These are phyloP conservation scores for Astur gentilis DNA, from an alignment of 2,113 vertebrate genomes.

Conservation along the genomic window DNA sequence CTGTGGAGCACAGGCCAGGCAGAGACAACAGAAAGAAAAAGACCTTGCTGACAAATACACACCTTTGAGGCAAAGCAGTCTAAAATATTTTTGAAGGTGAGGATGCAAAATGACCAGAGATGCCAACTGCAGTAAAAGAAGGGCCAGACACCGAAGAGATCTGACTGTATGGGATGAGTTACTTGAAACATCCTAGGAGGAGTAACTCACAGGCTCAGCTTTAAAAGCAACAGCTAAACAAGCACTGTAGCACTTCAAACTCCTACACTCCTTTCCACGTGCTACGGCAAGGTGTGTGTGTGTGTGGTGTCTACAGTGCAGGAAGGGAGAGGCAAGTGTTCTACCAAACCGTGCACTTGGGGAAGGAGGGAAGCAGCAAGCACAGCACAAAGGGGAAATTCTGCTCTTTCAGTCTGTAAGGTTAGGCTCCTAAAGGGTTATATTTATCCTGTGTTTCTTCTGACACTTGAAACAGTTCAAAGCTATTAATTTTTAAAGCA, in stretches of 20 bases:
- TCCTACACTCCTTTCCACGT: neutral
- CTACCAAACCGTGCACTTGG: neutral
- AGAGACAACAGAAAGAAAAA: neutral
- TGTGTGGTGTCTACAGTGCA: neutral
- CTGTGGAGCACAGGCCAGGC: neutral
- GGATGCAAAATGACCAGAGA: neutral
- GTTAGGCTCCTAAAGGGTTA: constrained; percentile 60
- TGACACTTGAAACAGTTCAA: constrained; percentile 79
- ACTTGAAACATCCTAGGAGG: neutral
- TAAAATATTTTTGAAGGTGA: neutral
- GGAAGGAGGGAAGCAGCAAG: neutral
- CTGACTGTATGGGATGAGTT: neutral
- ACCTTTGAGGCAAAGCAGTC: neutral
- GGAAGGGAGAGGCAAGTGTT: neutral
- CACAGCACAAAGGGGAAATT: neutral
- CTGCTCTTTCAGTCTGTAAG: neutral
- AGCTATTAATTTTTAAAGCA: constrained; percentile 79
- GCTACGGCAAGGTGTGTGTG: neutral
- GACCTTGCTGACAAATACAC: neutral
- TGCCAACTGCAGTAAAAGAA: neutral
- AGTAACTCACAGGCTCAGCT: neutral
- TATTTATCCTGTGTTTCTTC: constrained; percentile 64
- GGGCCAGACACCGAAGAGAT: neutral
- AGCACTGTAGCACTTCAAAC: neutral
- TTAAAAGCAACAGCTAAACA: neutral